Evolutionary conservation across 2,113 vertebrate genomes (phyloP).

Genomic region (Cyanocitta stelleri): DNA sequence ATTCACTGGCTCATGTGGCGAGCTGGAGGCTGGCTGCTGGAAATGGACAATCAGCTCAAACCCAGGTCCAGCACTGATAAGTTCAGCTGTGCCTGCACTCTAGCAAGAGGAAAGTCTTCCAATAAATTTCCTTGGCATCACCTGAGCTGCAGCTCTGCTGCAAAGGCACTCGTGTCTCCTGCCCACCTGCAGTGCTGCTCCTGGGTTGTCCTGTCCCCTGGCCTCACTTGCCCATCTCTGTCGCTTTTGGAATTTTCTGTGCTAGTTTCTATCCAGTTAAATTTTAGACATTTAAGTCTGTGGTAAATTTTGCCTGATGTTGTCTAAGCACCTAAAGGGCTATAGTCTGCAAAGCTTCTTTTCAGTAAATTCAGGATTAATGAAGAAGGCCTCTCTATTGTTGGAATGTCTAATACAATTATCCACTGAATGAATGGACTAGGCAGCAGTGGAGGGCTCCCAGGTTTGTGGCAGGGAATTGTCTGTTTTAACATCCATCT

Average conservation of each 20-base stretch:
- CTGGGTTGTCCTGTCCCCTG: background rate
- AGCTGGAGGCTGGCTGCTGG: background rate
- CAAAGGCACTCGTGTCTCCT: accelerated
- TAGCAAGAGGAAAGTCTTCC: background rate
- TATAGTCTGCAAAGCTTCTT: slow-evolving; percentile 48
- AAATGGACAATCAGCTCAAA: background rate
- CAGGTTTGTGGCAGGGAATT: slow-evolving; percentile 48
- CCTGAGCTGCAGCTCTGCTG: background rate
- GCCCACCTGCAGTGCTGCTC: background rate
- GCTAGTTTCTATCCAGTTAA: background rate
- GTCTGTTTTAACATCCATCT: slow-evolving; percentile 68
- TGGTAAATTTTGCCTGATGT: slow-evolving; percentile 28
- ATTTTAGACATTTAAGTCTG: background rate
- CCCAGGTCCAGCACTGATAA: accelerated
- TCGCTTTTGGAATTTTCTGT: background rate
- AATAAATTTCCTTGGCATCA: background rate
- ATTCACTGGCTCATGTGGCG: background rate
- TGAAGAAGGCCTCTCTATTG: slow-evolving; percentile 60
- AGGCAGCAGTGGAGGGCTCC: slow-evolving; percentile 46
- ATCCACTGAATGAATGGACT: slow-evolving; percentile 45
- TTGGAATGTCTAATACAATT: slow-evolving; percentile 66
- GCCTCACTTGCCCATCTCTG: background rate
- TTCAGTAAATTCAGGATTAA: slow-evolving; percentile 64
- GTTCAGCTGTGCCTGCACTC: accelerated
- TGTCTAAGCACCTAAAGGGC: background rate